Conservation (phyloP, 37 sponge, comb jelly and placozoan genomes). For the Hormiphora californensis region DNA sequence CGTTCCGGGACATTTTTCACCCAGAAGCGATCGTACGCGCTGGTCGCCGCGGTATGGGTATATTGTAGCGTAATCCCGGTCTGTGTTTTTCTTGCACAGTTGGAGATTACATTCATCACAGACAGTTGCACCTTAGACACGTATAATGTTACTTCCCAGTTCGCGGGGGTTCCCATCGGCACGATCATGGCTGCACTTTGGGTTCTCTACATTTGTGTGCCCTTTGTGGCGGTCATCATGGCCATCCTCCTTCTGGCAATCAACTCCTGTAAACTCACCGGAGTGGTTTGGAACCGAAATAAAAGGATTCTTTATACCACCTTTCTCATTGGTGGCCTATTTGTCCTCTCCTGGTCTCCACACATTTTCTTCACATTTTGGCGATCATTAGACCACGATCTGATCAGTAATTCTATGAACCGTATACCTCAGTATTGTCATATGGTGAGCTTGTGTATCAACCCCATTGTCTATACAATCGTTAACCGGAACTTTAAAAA, state of each 20-base stretch:
- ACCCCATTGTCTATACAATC: slow-evolving; percentile 45
- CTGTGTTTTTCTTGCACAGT: not conserved
- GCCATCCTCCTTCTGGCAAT: not conserved
- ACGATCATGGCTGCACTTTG: not conserved
- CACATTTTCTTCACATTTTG: slow-evolving; percentile 9
- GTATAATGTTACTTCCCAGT: not conserved
- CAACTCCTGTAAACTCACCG: slow-evolving; percentile 22
- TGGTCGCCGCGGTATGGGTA: not conserved
- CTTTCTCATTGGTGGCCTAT: slow-evolving; percentile 19
- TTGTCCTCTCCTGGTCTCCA: slow-evolving; percentile 14
- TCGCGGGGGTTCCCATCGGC: not conserved
- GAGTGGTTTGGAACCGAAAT: slow-evolving; percentile 44
- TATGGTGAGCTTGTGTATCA: slow-evolving; percentile 23
- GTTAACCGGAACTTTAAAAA: slow-evolving; percentile 48
- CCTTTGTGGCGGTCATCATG: not conserved
- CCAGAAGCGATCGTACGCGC: not conserved
- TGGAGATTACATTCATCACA: not conserved
- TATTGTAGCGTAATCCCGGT: not conserved
- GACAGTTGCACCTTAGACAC: slow-evolving; percentile 47
- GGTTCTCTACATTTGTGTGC: slow-evolving; percentile 23
- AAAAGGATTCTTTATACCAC: slow-evolving; percentile 30
- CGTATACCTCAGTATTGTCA: slow-evolving; percentile 41
- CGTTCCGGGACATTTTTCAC: slow-evolving; percentile 2
- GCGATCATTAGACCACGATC: not conserved
- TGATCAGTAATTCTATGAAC: not conserved